Base-by-base conservation (phyloP, 2,888 invertebrate species). In the Galerucella pusilla region DNA sequence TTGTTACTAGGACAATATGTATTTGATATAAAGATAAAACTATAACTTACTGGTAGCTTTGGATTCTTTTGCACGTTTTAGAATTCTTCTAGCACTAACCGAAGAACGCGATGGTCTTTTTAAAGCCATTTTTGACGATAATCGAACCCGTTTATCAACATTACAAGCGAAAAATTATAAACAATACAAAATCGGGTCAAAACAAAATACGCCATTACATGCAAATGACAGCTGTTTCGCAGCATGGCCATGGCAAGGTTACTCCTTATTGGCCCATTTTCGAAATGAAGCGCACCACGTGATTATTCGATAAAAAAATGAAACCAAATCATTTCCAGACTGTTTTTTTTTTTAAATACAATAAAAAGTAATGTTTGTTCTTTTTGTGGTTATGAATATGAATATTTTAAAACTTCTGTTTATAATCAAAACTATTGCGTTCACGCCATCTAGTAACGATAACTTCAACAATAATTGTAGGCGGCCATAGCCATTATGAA, bases 161-260 rank as follows among this genome's bases (percentile, higher is more conserved):
- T 65, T 25, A 65, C 64, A 45, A 42, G 1, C 46, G 46, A 46
- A 65, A 65, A 65, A 20, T 28, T 10, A 65, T 16, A 46, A 46
- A 65, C 20, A 16, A 45, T 46, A 46, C 20, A 45, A 46, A 65
- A 11, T 3, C 11, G 16, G 12, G 20, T 65, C 2, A 65, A 65
- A 65, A 65, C 64, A 65, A 65, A 65, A 65, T 65, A 45, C 64
- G 45, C 64, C 64, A 65, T 65, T 65, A 65, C 64, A 11, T 45
- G 64, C 10, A 12, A 45, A 12, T 65, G 64, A 65, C 64, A 65
- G 64, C 46, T 65, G 64, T 46, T 65, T 16, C 20, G 20, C n/a
- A n/a, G 16, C 9, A 9, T 57, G 16, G 57, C 28, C 28, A 4
- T 28, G 28, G 4, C 28, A 28, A 28, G 28, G 28, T 57, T 16